These are phyloP conservation scores for Spilarctia lutea DNA, from an alignment of 2,888 invertebrate genomes.

Conservation along the genomic window DNA sequence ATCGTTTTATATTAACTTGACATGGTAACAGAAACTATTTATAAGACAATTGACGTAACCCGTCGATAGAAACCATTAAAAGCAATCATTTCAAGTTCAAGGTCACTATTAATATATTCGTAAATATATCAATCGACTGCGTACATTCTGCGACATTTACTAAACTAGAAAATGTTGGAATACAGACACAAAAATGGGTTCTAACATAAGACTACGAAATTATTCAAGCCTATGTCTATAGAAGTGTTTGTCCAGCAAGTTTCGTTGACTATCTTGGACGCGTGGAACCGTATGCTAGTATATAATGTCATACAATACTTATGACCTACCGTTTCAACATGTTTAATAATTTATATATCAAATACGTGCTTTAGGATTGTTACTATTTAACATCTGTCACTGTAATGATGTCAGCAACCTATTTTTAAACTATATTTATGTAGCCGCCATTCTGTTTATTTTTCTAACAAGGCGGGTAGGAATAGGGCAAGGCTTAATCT, in stretches of 20 bases:
- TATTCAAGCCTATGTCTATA: background rate
- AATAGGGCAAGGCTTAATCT: background rate
- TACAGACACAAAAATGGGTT: background rate
- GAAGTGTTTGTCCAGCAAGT: background rate
- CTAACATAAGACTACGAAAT: background rate
- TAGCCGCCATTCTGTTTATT: background rate
- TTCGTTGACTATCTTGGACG: background rate
- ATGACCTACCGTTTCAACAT: background rate
- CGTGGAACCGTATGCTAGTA: background rate
- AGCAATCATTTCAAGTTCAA: background rate
- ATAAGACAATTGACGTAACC: background rate
- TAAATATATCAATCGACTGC: background rate
- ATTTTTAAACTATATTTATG: background rate
- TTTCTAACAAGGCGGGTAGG: background rate
- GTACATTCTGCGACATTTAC: background rate
- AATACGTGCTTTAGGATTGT: background rate
- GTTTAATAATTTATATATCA: background rate
- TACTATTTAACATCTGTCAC: background rate
- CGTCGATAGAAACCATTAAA: background rate
- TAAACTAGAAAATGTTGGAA: background rate
- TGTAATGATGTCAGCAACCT: background rate
- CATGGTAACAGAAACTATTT: conserved; percentile 1
- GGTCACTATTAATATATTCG: background rate
- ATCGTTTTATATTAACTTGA: background rate
- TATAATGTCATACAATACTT: background rate